Conservation (phyloP, 2,888 invertebrate genomes). For the Kryphioiulus occultus region DNA sequence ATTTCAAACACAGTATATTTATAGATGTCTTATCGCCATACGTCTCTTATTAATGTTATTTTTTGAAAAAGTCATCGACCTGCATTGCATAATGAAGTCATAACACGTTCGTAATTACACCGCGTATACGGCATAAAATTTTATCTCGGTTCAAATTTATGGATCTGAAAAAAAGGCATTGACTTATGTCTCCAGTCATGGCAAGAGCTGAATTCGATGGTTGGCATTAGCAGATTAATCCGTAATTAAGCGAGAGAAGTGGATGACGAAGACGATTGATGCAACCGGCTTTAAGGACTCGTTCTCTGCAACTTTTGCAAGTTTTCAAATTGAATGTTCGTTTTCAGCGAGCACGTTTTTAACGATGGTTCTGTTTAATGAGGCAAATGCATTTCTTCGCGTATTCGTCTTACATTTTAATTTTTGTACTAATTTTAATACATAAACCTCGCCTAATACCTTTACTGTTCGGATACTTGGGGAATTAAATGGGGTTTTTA, state of each 20-base stretch:
- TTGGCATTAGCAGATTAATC: neutral
- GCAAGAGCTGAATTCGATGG: neutral
- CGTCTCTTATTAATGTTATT: neutral
- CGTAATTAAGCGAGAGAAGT: neutral
- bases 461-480: neutral
- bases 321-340: neutral
- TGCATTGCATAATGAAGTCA: neutral
- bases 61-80: neutral
- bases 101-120: neutral
- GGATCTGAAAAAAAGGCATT: neutral
- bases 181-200: neutral
- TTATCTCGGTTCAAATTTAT: neutral
- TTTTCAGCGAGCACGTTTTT: neutral
- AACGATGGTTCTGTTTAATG: neutral
- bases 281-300: neutral
- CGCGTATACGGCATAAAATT: neutral
- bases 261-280: neutral
- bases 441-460: neutral
- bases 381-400: neutral
- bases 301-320: neutral
- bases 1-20: neutral
- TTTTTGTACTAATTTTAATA: neutral
- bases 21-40: neutral
- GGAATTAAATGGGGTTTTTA: neutral
- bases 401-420: neutral